Conservation (phyloP, 2,797 vertebrate genomes). For the Tamandua tetradactyla region DNA sequence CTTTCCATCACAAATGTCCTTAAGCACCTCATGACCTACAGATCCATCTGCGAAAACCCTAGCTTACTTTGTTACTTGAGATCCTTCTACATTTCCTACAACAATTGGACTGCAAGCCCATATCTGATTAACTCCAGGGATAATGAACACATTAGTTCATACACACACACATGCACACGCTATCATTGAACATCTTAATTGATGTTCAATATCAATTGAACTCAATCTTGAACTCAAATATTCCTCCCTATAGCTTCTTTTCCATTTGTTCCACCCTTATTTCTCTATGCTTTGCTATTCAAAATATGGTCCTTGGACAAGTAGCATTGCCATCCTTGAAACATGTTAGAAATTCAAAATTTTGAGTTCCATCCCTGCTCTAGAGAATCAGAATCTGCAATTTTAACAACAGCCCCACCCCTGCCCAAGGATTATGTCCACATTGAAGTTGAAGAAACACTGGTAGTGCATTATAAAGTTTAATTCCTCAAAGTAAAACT, state of each 20-base stretch:
- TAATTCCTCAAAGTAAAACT: neutral
- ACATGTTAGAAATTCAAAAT: neutral
- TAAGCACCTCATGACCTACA: neutral
- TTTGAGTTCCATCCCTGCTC: neutral
- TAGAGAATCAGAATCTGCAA: slow-evolving; percentile 19
- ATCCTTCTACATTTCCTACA: neutral
- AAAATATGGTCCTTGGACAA: neutral
- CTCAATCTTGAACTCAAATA: neutral
- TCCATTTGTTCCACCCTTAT: neutral
- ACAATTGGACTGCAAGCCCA: neutral
- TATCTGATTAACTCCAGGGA: neutral
- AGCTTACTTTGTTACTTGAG: neutral
- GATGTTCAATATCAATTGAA: too few species aligned
- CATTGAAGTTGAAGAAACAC: neutral
- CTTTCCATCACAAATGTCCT: neutral
- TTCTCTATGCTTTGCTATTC: neutral
- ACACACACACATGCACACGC: neutral
- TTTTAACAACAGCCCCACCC: neutral
- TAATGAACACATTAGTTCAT: neutral
- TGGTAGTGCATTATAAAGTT: neutral
- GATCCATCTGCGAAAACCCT: neutral
- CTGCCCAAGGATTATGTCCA: neutral
- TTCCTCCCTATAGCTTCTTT: neutral
- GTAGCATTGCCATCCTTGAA: neutral
- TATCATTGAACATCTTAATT: neutral